Percentiles rank a stretch among this genome's conserved stretches.
phyloP scores from a whole-genome alignment of 2,888 invertebrate species.

The Ochropacha duplaris region DNA sequence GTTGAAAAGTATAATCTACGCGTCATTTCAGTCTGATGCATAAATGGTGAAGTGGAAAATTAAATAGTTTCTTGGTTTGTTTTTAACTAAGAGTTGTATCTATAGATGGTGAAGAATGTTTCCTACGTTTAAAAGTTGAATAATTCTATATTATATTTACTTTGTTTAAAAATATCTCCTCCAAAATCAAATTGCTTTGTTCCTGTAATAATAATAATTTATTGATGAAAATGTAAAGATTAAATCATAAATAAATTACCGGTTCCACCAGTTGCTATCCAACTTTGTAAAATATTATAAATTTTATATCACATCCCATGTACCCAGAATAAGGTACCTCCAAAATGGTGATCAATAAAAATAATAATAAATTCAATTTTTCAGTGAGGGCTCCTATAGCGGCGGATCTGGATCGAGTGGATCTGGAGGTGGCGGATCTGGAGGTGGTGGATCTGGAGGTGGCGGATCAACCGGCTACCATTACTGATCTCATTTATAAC shows the following conservation, averaged over 20 bases:
- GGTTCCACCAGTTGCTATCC: not conserved
- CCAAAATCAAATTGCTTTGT: too few relatives aligned
- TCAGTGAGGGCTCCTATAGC: constrained; percentile 72
- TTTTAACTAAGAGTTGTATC: too few relatives aligned
- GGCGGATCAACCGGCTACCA: constrained; percentile 61
- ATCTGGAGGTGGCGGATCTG: constrained; percentile 43
- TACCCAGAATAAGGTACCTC: not conserved
- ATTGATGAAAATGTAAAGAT: not conserved
- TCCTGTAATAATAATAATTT: not conserved
- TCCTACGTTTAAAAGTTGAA: too few relatives aligned
- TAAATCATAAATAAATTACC: not conserved
- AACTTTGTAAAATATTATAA: too few relatives aligned
- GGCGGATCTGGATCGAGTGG: constrained; percentile 40
- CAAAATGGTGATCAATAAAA: too few relatives aligned
- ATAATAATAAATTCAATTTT: constrained; percentile 4
- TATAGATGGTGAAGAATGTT: too few relatives aligned
- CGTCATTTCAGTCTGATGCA: too few relatives aligned
- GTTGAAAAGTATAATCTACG: constrained; percentile 24
- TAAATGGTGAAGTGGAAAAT: too few relatives aligned
- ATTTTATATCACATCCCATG: not conserved
- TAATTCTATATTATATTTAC: too few relatives aligned
- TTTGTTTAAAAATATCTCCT: too few relatives aligned
- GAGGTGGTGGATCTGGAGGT: constrained; percentile 40
- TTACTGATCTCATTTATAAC: constrained; percentile 61
- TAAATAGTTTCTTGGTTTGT: too few relatives aligned